These are phyloP conservation scores for Hetaerina titia DNA, from an alignment of 2,888 invertebrate species.

Conservation along the genomic window DNA sequence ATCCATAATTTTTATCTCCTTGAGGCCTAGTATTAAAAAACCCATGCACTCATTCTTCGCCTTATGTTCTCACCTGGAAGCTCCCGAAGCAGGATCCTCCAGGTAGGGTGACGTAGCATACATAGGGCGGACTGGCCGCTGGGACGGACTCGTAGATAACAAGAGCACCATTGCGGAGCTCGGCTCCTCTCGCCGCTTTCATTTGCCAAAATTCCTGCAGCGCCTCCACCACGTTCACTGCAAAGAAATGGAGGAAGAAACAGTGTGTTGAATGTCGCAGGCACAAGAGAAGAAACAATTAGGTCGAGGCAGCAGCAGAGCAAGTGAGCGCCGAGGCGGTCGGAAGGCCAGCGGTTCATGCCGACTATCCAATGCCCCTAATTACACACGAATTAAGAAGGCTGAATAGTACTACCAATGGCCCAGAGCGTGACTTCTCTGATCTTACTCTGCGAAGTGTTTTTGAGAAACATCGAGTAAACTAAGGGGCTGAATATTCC, in stretches of 20 bases:
- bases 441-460: neutral
- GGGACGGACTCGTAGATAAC: conserved; percentile 98
- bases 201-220: conserved; percentile 98
- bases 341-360: neutral
- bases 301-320: neutral
- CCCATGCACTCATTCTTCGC: too few relatives aligned
- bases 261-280: neutral
- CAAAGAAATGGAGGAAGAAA: conserved; percentile 72
- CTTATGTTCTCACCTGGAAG: conserved; percentile 85
- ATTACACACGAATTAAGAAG: too few relatives aligned
- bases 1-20: too few relatives aligned
- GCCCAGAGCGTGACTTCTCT: neutral
- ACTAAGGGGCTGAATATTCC: too few relatives aligned
- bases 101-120: conserved; percentile 96
- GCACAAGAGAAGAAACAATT: neutral
- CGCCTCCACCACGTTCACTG: conserved; percentile 97
- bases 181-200: conserved; percentile 93
- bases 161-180: conserved; percentile 91
- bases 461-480: too few relatives aligned
- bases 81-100: conserved; percentile 98
- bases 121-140: conserved; percentile 93
- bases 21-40: too few relatives aligned
- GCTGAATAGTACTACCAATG: neutral
- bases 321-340: neutral
- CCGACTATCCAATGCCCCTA: too few relatives aligned